A percentile compares a stretch with the other conserved stretches of the same genome.
Conservation (phyloP, 2,888 invertebrate genomes). For the Anthophora plumipes region DNA sequence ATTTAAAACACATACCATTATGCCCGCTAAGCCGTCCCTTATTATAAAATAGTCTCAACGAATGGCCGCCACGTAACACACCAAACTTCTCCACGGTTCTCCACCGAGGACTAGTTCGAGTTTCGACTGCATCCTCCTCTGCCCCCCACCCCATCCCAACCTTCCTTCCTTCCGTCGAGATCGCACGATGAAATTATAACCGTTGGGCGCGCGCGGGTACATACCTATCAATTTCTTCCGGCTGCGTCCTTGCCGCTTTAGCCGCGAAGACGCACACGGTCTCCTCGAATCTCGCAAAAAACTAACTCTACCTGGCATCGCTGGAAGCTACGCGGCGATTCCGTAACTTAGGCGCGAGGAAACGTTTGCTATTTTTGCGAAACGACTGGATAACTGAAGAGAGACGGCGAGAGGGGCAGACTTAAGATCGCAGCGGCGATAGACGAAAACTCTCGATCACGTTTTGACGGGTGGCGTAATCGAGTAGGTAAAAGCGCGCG, state of each 20-base stretch:
- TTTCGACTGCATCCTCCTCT: neutral
- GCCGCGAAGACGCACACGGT: conserved; percentile 18
- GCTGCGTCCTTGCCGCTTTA: conserved; percentile 52
- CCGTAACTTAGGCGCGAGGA: neutral
- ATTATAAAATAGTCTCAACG: conserved; percentile 73
- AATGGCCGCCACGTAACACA: conserved; percentile 59
- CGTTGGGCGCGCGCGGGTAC: conserved; percentile 34
- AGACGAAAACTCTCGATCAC: conserved; percentile 65
- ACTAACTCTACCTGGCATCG: conserved; percentile 38
- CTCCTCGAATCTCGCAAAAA: conserved; percentile 34
- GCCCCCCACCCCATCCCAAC: neutral
- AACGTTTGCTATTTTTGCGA: too few relatives aligned
- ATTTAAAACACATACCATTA: conserved; percentile 84
- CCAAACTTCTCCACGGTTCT: conserved; percentile 8
- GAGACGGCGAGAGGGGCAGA: neutral
- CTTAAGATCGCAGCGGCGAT: conserved; percentile 54
- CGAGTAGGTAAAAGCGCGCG: conserved; percentile 62
- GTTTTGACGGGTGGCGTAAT: conserved; percentile 65
- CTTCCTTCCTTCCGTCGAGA: conserved; percentile 42
- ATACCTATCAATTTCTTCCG: conserved; percentile 67
- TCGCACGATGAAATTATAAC: conserved; percentile 55
- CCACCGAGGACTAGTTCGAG: conserved; percentile 7
- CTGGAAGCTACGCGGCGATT: conserved; percentile 22
- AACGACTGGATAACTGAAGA: too few relatives aligned
- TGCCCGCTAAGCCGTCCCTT: conserved; percentile 68